Evolutionary conservation across 2,888 invertebrate genomes (phyloP), one percentile per base, ranked within the genome.

Genomic region (Drosophila birchii): DNA sequence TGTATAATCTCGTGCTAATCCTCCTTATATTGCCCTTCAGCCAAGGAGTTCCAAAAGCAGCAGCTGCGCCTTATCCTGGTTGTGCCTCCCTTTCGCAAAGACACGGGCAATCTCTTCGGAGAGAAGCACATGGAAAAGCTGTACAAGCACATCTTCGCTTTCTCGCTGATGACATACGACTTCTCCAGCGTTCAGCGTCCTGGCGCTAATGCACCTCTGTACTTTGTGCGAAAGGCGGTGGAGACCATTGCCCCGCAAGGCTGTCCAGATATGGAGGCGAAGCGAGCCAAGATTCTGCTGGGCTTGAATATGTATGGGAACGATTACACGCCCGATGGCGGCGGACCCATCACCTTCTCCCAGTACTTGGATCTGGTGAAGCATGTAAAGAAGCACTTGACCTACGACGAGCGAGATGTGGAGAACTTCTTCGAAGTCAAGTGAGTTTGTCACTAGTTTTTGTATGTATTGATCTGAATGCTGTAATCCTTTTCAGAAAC

Each of bases 111-210:
- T 86, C 94, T 96, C 81, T 97, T 98, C 92, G 94, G 94, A 36
- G 93, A 94, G 62, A 94, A 95, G 78, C 95, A 98, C 79, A 97
- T 97, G 91, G 95, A 96, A 86, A 94, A 94, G 53, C 94, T 98
- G 56, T 95, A 95, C 74, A 95, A 96, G 7, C 94, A 95, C 91
- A 95, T 98, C 0, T 95, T 96, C 86, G 96, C 95, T 29, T 97
- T 98, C 90, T 98, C 98, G 38, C 94, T 99, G n/a, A 98, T 98
- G 98, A 98, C 98, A 0, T 99, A 99, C 90, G 98, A 99, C 92
- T 98, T 95, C 92, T 98, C 98, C 3, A 96, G 93, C 91, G 94
- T 96, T 14, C 95, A 96, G 90, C 94, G 96, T 85, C 97, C 97
- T 85, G 97, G 96, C 45, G 97, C 98, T 0, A 98, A 98, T 93